Evolutionary conservation across 2,888 invertebrate genomes (phyloP).

Genomic region (Melinopterus prodromus): DNA sequence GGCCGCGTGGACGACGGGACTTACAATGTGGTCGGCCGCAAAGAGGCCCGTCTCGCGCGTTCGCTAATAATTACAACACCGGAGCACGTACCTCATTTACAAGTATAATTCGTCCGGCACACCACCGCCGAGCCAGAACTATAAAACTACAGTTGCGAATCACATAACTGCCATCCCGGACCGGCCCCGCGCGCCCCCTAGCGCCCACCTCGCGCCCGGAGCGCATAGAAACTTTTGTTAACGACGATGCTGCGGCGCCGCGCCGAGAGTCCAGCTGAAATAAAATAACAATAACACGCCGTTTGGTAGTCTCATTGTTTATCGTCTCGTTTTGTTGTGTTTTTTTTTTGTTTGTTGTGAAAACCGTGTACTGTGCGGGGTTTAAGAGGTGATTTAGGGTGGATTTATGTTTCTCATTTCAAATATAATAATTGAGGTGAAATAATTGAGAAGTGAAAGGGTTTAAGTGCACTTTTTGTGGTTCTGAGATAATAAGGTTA

Average conservation of each 20-base stretch:
- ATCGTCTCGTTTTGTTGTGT: too few species aligned
- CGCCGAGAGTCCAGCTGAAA: too few species aligned
- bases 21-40: slow-evolving; percentile 26
- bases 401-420: too few species aligned
- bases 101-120: slow-evolving; percentile 32
- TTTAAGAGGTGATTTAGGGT: too few species aligned
- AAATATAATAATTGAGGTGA: too few species aligned
- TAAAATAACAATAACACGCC: too few species aligned
- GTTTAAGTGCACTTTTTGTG: too few species aligned
- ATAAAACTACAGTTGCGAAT: slow-evolving; percentile 31
- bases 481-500: too few species aligned
- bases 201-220: not conserved
- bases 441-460: too few species aligned
- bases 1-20: slow-evolving; percentile 25
- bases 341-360: too few species aligned
- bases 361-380: too few species aligned
- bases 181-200: not conserved
- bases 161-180: slow-evolving; percentile 29
- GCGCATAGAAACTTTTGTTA: not conserved
- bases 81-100: slow-evolving; percentile 34
- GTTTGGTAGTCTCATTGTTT: too few species aligned
- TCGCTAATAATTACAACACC: slow-evolving; percentile 32
- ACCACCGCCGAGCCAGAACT: slow-evolving; percentile 14
- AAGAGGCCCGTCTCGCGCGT: slow-evolving; percentile 14
- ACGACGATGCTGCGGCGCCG: not conserved